Conservation (phyloP, 2,113 vertebrate genomes). For the Balaenoptera acutorostrata region DNA sequence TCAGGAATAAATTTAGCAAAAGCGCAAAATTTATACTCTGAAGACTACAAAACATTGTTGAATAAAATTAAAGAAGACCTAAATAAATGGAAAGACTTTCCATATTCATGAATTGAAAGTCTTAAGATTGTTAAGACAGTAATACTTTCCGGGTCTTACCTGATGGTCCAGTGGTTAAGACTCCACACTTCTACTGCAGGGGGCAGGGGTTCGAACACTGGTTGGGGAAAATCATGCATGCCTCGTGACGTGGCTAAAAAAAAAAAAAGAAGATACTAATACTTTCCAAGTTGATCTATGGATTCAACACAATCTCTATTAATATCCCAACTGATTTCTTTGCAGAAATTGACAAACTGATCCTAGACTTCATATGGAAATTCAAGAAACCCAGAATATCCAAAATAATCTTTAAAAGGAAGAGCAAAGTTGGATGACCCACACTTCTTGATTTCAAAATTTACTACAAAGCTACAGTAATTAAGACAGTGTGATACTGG, state of each 20-base stretch:
- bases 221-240: too few species aligned
- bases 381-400: background rate
- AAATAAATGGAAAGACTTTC: background rate
- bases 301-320: background rate
- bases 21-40: background rate
- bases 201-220: too few species aligned
- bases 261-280: background rate
- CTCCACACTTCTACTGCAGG: too few species aligned
- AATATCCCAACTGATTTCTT: background rate
- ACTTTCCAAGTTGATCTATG: background rate
- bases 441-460: background rate
- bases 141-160: too few species aligned
- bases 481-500: background rate
- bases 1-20: background rate
- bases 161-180: too few species aligned
- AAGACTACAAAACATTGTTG: background rate
- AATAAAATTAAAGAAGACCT: background rate
- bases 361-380: background rate
- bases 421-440: background rate
- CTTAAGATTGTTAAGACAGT: background rate
- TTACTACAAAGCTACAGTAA: background rate
- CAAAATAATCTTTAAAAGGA: background rate
- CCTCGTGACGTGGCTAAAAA: too few species aligned
- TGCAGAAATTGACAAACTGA: background rate
- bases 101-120: background rate